phyloP scores from a whole-genome alignment of 1,140 invertebrate genomes.

The Apis mellifera region DNA sequence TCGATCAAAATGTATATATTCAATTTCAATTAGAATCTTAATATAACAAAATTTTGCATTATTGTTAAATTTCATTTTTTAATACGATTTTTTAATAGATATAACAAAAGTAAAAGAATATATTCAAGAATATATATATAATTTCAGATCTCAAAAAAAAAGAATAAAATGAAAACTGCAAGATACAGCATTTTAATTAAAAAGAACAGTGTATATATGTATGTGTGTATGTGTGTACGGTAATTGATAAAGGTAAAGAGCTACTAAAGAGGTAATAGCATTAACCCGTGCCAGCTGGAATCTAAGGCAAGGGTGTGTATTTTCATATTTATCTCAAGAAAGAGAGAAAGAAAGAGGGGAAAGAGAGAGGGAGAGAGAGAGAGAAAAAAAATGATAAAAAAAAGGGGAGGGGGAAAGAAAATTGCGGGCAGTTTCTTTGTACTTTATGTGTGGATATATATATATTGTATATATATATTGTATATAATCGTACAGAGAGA shows the following conservation, averaged over 20 bases:
- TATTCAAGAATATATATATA: not conserved
- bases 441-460: conserved; percentile 18
- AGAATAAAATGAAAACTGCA: not conserved
- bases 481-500: not conserved
- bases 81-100: too few relatives aligned
- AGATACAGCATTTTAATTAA: not conserved
- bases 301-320: conserved; percentile 61
- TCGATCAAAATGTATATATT: too few relatives aligned
- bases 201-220: conserved; percentile 13
- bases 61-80: too few relatives aligned
- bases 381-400: not conserved
- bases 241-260: conserved; percentile 59
- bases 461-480: conserved; percentile 12
- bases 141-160: not conserved
- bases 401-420: not conserved
- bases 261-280: conserved; percentile 55
- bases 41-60: too few relatives aligned
- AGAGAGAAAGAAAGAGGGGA: not conserved
- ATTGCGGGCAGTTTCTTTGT: conserved; percentile 48
- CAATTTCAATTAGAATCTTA: too few relatives aligned
- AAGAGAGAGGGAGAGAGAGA: not conserved
- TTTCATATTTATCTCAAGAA: conserved; percentile 5
- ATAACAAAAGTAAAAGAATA: too few relatives aligned
- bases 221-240: conserved; percentile 37
- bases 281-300: conserved; percentile 69